Conservation (phyloP, 2,113 vertebrate species). For the Cochlearius cochlearius region DNA sequence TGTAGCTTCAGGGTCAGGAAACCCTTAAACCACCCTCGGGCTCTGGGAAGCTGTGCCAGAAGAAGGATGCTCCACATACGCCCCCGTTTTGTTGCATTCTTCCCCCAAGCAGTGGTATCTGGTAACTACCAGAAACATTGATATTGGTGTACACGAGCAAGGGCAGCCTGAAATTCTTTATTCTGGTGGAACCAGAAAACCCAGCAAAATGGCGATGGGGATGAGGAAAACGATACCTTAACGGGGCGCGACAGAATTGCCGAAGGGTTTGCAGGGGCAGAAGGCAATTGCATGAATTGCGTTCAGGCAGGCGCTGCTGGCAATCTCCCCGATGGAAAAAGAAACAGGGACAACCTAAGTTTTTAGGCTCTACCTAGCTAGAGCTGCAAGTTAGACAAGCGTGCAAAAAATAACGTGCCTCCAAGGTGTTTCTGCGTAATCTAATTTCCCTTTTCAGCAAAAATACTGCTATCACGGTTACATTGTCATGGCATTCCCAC, state of each 20-base stretch:
- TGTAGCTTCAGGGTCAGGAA: neutral
- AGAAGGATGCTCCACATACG: accelerated
- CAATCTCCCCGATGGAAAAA: neutral
- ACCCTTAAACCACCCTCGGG: neutral
- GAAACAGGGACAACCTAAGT: accelerated
- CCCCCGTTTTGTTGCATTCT: accelerated
- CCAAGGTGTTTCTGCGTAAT: too few relatives aligned
- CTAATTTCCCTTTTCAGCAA: neutral
- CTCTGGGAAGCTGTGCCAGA: neutral
- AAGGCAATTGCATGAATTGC: neutral
- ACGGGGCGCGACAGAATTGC: accelerated
- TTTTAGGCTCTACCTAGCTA: neutral
- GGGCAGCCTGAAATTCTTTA: neutral
- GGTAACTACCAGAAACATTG: neutral
- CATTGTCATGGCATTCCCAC: accelerated
- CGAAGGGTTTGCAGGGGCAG: neutral
- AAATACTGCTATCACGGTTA: accelerated
- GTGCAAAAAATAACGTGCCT: too few relatives aligned
- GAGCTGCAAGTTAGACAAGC: neutral
- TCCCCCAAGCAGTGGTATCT: accelerated
- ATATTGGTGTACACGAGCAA: accelerated
- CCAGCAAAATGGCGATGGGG: accelerated
- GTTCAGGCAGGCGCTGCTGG: accelerated
- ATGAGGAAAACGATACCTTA: neutral
- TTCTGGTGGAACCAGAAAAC: neutral